Evolutionary conservation across 2,113 vertebrate species (phyloP).

Genomic region (Bufo gargarizans): DNA sequence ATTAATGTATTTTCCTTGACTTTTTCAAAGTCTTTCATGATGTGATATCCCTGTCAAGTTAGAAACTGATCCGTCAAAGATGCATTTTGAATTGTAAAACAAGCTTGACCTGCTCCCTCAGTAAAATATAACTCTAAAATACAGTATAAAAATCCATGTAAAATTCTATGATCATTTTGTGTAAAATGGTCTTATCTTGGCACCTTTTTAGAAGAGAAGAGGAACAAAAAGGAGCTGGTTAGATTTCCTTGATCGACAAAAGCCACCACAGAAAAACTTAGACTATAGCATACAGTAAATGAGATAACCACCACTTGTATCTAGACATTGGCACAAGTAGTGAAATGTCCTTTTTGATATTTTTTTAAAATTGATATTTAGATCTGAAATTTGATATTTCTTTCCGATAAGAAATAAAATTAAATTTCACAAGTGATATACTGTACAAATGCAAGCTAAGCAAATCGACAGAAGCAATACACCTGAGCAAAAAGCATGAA

Average conservation of each 20-base stretch:
- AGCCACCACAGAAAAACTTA: background rate
- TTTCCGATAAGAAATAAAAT: background rate
- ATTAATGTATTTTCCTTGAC: no score
- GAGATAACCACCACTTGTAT: background rate
- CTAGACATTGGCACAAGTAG: background rate
- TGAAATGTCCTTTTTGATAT: background rate
- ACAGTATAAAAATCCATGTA: background rate
- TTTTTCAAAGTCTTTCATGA: no score
- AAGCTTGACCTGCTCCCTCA: background rate
- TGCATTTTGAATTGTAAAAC: background rate
- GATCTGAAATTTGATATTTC: background rate
- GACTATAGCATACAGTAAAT: background rate
- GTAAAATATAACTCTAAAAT: background rate
- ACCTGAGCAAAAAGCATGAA: background rate
- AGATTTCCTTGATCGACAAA: background rate
- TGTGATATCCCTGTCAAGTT: no score
- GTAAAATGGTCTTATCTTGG: background rate
- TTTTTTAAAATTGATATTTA: background rate
- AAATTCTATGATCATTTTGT: no score
- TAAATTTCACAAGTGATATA: background rate
- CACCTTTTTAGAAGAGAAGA: background rate
- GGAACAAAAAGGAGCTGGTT: background rate
- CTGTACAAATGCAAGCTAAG: background rate
- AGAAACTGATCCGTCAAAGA: background rate
- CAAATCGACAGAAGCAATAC: background rate